Conservation (phyloP, 1,140 invertebrate genomes). For the Euura saliciscinereae region DNA sequence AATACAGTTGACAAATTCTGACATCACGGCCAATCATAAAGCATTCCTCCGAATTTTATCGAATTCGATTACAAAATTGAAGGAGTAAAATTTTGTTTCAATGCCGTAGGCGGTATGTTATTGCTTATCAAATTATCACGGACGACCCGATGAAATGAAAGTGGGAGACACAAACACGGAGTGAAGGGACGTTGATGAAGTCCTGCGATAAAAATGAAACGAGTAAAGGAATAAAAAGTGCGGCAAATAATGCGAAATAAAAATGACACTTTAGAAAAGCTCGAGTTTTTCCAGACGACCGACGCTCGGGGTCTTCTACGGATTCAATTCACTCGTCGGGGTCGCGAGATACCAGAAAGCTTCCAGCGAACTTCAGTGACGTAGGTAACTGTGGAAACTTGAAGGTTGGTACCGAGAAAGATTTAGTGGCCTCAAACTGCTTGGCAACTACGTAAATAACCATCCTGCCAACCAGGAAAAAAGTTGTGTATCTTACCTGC, state of each 20-base stretch:
- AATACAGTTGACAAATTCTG: too few relatives aligned
- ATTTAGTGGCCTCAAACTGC: not conserved
- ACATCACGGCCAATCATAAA: too few relatives aligned
- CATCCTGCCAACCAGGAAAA: not conserved
- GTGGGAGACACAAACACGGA: not conserved
- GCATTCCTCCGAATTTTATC: too few relatives aligned
- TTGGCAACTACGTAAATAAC: constrained; percentile 4
- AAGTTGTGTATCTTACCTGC: not conserved
- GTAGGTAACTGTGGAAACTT: not conserved
- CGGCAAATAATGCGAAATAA: not conserved
- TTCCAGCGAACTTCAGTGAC: too few relatives aligned
- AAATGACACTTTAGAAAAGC: not conserved
- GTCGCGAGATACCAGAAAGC: not conserved
- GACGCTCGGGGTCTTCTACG: not conserved
- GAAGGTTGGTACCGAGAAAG: not conserved
- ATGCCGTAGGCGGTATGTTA: not conserved
- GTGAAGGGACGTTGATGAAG: not conserved
- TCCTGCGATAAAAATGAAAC: not conserved
- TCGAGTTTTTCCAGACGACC: not conserved
- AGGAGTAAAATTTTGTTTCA: too few relatives aligned
- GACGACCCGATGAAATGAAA: not conserved
- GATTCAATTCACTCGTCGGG: not conserved
- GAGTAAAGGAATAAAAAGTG: not conserved
- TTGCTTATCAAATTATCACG: not conserved
- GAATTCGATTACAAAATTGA: too few relatives aligned